phyloP scores from a whole-genome alignment of 2,797 vertebrate genomes.

The Botia kubotai region DNA sequence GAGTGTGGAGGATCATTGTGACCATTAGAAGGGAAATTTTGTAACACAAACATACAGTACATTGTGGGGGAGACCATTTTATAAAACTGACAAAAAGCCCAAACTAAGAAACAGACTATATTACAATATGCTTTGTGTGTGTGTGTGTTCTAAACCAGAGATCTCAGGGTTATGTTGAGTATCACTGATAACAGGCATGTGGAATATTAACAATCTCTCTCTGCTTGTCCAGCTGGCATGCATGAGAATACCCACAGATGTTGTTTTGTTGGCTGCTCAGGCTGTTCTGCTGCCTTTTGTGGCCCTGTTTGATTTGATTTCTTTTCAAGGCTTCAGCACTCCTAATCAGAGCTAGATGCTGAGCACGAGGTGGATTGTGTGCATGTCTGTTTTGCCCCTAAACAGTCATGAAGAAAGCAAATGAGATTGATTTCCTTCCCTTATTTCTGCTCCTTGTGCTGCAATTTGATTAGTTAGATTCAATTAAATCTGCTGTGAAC shows the following conservation, averaged over 20 bases:
- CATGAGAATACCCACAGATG: constrained; percentile 51
- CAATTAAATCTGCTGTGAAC: constrained; percentile 68
- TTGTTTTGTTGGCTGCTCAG: constrained; percentile 45
- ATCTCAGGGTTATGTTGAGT: constrained; percentile 42
- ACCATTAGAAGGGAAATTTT: neutral
- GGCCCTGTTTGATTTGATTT: constrained; percentile 49
- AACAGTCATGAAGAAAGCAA: constrained; percentile 43
- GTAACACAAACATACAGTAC: neutral
- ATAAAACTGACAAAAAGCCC: neutral
- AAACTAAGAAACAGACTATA: neutral
- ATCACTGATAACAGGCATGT: constrained; percentile 40
- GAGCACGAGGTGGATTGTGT: constrained; percentile 49
- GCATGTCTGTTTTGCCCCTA: constrained; percentile 35
- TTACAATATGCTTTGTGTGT: neutral
- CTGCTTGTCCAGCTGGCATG: constrained; percentile 43
- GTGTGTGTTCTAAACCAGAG: constrained; percentile 35
- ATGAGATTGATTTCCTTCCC: constrained; percentile 71
- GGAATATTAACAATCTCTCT: constrained; percentile 22
- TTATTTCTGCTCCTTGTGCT: constrained; percentile 69
- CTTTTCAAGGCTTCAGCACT: constrained; percentile 37
- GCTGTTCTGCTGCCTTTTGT: constrained; percentile 36
- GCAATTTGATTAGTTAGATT: constrained; percentile 75
- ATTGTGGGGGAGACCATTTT: neutral
- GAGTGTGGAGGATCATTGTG: neutral
- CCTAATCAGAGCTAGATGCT: constrained; percentile 52